Percentiles rank a stretch among this genome's conserved stretches.
phyloP scores from a whole-genome alignment of 2,888 invertebrate genomes.

The Chrysolina americana region DNA sequence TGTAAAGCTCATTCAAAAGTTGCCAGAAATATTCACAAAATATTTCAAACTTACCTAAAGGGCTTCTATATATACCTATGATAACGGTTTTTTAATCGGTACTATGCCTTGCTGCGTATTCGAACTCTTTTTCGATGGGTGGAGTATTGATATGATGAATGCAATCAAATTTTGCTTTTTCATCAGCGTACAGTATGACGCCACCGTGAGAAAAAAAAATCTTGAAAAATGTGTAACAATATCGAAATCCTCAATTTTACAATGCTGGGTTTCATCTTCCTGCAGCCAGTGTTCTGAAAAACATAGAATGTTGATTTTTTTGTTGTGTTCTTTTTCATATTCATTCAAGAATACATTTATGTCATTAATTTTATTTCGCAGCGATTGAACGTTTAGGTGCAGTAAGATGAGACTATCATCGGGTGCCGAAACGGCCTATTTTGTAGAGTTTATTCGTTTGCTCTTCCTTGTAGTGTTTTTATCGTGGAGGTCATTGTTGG shows the following conservation, averaged over 20 bases:
- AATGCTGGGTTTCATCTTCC: slow-evolving; percentile 26
- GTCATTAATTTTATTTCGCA: no score
- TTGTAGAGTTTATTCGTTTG: no score
- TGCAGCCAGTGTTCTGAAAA: slow-evolving; percentile 24
- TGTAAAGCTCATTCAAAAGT: no score
- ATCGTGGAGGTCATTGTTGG: background rate
- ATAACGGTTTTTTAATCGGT: slow-evolving; percentile 13
- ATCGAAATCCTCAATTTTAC: slow-evolving; percentile 28
- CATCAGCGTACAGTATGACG: no score
- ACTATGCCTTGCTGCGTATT: slow-evolving; percentile 26
- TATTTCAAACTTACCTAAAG: slow-evolving; percentile 25
- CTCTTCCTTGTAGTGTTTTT: slow-evolving; percentile 13
- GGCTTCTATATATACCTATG: slow-evolving; percentile 24
- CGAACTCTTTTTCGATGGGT: slow-evolving; percentile 26
- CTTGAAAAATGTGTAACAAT: slow-evolving; percentile 21
- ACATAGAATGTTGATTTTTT: background rate
- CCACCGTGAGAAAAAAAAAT: background rate
- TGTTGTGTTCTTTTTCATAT: no score
- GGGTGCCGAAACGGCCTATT: no score
- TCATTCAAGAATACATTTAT: no score
- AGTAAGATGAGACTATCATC: no score
- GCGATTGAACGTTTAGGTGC: no score
- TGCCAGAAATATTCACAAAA: background rate
- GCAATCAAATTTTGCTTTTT: no score
- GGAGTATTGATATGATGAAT: background rate